These are phyloP conservation scores for Theonella swinhoei DNA, from an alignment of 37 sponge, comb jelly and placozoan genomes.

Conservation along the genomic window DNA sequence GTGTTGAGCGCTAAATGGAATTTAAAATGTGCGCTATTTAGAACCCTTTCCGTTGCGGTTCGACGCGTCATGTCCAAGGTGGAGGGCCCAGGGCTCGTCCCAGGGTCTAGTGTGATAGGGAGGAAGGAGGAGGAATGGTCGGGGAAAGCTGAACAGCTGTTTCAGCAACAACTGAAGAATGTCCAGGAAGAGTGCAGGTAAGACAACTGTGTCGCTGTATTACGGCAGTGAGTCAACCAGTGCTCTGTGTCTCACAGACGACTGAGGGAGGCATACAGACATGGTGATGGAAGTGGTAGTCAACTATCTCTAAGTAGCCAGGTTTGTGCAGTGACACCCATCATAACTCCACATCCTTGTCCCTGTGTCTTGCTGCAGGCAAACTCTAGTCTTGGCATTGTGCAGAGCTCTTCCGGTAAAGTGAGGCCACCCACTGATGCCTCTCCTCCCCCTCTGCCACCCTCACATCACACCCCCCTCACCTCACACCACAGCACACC, in stretches of 20 bases:
- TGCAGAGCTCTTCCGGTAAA: not conserved
- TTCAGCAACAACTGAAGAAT: not conserved
- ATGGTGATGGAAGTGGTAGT: not conserved
- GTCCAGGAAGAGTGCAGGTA: not conserved
- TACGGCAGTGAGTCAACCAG: too few relatives aligned
- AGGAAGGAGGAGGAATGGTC: not conserved
- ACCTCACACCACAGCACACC: not conserved
- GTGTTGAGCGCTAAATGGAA: not conserved
- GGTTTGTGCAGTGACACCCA: not conserved
- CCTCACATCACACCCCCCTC: not conserved
- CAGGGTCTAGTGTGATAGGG: not conserved
- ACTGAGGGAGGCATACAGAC: not conserved
- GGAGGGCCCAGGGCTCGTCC: too few relatives aligned
- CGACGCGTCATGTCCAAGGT: too few relatives aligned
- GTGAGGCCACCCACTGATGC: not conserved
- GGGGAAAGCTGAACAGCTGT: not conserved
- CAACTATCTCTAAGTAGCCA: not conserved
- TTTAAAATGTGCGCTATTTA: not conserved
- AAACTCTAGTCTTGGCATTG: not conserved
- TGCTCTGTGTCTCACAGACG: not conserved
- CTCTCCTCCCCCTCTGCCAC: not conserved
- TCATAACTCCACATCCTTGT: not conserved
- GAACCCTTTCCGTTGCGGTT: too few relatives aligned
- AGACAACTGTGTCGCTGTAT: not conserved
- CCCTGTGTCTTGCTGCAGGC: not conserved